Evolutionary conservation across 2,888 invertebrate species (phyloP), one percentile per base, ranked within the genome.

Genomic region (Actias luna): DNA sequence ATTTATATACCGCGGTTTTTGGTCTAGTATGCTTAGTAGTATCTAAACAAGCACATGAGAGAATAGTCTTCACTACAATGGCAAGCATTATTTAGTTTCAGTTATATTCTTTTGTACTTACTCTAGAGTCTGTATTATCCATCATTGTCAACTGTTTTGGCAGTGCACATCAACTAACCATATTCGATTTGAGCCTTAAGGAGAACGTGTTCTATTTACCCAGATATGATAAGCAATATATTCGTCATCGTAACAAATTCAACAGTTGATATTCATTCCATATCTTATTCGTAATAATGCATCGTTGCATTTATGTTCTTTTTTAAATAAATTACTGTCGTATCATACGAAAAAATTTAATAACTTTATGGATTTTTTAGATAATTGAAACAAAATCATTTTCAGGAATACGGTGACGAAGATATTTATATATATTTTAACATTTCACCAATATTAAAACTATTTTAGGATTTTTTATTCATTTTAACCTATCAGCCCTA

Each of bases 91-190:
- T 55, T 55, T 29, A 55, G 29, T 55, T 29, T 55, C 29, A 55
- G 27, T 55, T 55, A 42, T 16, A 29, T 29, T 55, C 55, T 55
- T 55, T 27, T 18, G 22, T 29, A 5, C n/a, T 29, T 2, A 42
- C 55, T 55, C n/a, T 55, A 16, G n/a, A 55, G 0, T 29, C 55
- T 8, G 16, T 55, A 29, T 55, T 55, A 55, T 55, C 55, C 55
- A 55, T 55, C 55, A 55, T 55, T 55, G 55, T 55, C 55, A 55
- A 29, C 55, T 55, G 55, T 55, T 55, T 27, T 55, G 55, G 55
- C 55, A 55, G 27, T 55, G 55, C 55, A 55, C 55, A 55, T 55
- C 55, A 55, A 55, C 55, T 8, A 55, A 55, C 29, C 29, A 29
- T 52, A 52, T 27, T 29, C 29, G n/a, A 29, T 4, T 29, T n/a